These are phyloP conservation scores for Cantharis rufa DNA, from an alignment of 2,888 invertebrate genomes.

Conservation along the genomic window DNA sequence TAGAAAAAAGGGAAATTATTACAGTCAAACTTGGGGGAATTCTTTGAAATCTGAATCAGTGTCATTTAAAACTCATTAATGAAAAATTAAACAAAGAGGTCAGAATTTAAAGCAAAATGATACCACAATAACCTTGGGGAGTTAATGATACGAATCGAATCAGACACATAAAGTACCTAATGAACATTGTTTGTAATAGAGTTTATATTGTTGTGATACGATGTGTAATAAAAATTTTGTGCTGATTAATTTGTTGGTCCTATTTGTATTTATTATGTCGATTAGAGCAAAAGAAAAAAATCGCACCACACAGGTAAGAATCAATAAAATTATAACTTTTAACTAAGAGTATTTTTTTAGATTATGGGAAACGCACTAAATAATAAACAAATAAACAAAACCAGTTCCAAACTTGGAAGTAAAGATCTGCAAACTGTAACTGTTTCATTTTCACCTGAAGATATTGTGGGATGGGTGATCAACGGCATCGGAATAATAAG, in stretches of 20 bases:
- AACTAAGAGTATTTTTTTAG: background rate
- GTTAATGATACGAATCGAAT: background rate
- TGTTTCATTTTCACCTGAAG: background rate
- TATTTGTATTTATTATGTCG: background rate
- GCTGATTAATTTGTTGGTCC: background rate
- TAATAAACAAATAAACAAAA: background rate
- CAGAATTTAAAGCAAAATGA: background rate
- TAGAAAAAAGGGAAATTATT: background rate
- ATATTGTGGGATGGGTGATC: background rate
- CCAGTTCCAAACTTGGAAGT: background rate
- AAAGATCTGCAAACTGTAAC: background rate
- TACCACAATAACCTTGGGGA: background rate
- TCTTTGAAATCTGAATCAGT: background rate
- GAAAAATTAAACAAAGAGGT: background rate
- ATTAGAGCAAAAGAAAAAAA: background rate
- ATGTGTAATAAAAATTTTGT: background rate
- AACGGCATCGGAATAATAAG: constrained; percentile 39
- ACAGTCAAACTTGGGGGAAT: background rate
- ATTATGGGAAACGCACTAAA: background rate
- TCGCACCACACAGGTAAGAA: background rate
- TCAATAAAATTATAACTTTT: background rate
- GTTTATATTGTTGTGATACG: background rate
- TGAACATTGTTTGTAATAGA: background rate
- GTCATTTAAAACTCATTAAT: background rate
- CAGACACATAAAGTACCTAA: background rate